These are phyloP conservation scores for Synanceia verrucosa DNA, from an alignment of 2,797 vertebrate genomes.

Conservation along the genomic window DNA sequence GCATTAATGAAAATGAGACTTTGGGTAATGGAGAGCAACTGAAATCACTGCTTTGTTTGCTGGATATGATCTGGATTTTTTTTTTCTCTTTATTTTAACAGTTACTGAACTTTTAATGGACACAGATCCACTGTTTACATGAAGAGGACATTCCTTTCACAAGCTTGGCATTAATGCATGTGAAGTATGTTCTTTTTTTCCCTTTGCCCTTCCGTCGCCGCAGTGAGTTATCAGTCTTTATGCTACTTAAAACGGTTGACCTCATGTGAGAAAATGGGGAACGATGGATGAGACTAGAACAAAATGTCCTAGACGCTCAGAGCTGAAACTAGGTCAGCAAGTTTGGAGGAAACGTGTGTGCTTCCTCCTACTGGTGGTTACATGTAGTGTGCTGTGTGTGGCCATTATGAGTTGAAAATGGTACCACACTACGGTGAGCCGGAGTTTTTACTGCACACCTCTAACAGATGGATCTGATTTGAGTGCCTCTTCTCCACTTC, in stretches of 20 bases:
- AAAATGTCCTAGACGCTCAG: conserved; percentile 81
- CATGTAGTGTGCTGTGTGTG: conserved; percentile 56
- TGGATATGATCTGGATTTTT: not conserved
- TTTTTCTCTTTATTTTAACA: not conserved
- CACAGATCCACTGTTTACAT: conserved; percentile 28
- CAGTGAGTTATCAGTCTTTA: conserved; percentile 53
- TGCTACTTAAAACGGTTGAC: conserved; percentile 70
- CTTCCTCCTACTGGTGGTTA: conserved; percentile 75
- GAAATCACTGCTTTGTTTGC: not conserved
- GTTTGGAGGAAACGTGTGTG: conserved; percentile 65
- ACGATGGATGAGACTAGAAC: conserved; percentile 76
- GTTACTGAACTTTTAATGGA: conserved; percentile 6
- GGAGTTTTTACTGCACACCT: not conserved
- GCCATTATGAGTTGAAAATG: not conserved
- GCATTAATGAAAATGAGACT: conserved; percentile 2
- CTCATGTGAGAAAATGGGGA: conserved; percentile 69
- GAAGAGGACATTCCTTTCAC: conserved; percentile 34
- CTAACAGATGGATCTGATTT: not conserved
- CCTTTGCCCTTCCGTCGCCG: conserved; percentile 39
- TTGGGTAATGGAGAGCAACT: not conserved
- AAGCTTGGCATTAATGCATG: conserved; percentile 17
- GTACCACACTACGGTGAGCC: too few relatives aligned
- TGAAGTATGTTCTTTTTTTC: conserved; percentile 38
- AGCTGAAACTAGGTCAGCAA: conserved; percentile 79
- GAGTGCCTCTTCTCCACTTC: not conserved